These are phyloP conservation scores for Brenthis ino DNA, from an alignment of 2,888 invertebrate genomes.

Conservation along the genomic window DNA sequence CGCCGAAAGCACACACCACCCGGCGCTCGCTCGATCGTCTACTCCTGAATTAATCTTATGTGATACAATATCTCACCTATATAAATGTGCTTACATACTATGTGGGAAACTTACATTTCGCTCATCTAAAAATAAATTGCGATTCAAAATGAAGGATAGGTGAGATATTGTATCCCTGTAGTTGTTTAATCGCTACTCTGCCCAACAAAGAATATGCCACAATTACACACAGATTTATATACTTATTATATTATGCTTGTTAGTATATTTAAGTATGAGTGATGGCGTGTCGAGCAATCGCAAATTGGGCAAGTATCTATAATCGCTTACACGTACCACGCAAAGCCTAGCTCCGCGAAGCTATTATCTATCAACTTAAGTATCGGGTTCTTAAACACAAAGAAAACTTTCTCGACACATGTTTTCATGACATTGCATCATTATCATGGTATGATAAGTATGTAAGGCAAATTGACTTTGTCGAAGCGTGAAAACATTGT, in stretches of 20 bases:
- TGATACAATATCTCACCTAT: conserved; percentile 28
- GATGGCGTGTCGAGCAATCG: conserved; percentile 68
- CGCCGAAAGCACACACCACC: conserved; percentile 77
- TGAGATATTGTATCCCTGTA: conserved; percentile 32
- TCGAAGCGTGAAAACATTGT: conserved; percentile 65
- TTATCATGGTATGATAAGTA: conserved; percentile 25
- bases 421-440: conserved; percentile 62
- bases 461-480: conserved; percentile 17
- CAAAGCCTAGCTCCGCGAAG: conserved; percentile 79
- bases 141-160: background rate
- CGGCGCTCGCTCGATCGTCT: conserved; percentile 68
- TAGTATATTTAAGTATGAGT: conserved; percentile 32
- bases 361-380: conserved; percentile 66
- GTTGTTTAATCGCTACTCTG: conserved; percentile 28
- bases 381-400: conserved; percentile 71
- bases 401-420: conserved; percentile 59
- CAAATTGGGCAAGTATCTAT: conserved; percentile 73
- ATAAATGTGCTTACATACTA: background rate
- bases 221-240: conserved; percentile 29
- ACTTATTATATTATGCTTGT: conserved; percentile 33
- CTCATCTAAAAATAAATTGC: background rate
- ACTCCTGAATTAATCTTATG: conserved; percentile 25
- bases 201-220: conserved; percentile 25
- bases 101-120: background rate
- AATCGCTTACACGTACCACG: conserved; percentile 81